phyloP scores from a whole-genome alignment of 2,113 vertebrate species.

The Pseudonaja textilis region DNA sequence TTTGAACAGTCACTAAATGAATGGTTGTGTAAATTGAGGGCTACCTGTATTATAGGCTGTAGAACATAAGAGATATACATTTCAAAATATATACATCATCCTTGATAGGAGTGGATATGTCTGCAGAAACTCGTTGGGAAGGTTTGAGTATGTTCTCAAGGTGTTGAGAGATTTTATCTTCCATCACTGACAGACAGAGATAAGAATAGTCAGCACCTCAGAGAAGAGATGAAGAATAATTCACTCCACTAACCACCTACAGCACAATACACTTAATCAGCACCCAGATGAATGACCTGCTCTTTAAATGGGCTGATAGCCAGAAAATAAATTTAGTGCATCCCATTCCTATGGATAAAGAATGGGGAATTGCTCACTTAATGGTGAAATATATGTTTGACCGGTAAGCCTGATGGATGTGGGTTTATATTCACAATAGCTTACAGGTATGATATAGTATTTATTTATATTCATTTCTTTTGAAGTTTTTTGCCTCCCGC shows the following conservation, averaged over 20 bases:
- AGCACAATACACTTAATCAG: constrained; percentile 36
- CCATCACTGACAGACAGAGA: constrained; percentile 4
- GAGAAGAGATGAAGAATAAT: constrained; percentile 10
- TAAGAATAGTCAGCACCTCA: constrained; percentile 23
- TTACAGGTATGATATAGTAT: constrained; percentile 38
- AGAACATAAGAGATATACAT: background rate
- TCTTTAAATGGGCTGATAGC: constrained; percentile 41
- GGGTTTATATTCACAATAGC: constrained; percentile 15
- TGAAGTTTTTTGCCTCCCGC: background rate
- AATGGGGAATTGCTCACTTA: constrained; percentile 58
- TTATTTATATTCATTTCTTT: constrained; percentile 6
- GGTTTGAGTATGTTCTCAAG: background rate
- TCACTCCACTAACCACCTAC: constrained; percentile 31
- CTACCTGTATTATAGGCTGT: background rate
- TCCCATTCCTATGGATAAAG: constrained; percentile 20
- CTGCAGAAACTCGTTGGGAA: background rate
- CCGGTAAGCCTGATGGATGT: constrained; percentile 39
- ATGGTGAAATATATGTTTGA: constrained; percentile 58
- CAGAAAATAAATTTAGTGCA: constrained; percentile 49
- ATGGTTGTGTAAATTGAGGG: background rate
- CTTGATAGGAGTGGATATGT: background rate
- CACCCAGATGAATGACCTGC: constrained; percentile 34
- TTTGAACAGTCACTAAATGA: background rate
- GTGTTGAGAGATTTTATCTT: constrained; percentile 20
- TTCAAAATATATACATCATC: background rate